Base-by-base conservation (phyloP, 2,888 invertebrate species). In the Nasonovia ribisnigri region DNA sequence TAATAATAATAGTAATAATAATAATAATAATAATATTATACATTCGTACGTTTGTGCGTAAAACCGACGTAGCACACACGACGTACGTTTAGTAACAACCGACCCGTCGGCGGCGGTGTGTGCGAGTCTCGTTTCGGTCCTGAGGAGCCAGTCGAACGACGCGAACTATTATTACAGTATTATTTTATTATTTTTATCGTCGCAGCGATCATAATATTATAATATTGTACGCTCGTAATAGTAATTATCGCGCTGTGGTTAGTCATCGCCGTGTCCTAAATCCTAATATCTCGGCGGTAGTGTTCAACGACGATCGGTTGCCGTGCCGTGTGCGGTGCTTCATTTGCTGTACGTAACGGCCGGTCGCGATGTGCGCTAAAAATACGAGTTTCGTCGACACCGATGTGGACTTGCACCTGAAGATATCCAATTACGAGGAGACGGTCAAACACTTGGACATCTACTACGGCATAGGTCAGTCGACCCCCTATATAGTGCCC, bases 371-470 rank as follows among this genome's bases (percentile, higher is more conserved):
- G 89, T 51, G 84, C 36, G 93, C 90, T 29, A 90, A 86, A 84
- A 90, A 90, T 29, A 42, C 84, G 36, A 95, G 95, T 92, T 95
- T 95, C 91, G 95, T 95, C 57, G 95, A 95, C 60, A 96, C 97
- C 95, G 98, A 98, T 95, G 95, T 95, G 90, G 98, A 98, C 95
- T 96, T 97, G 94, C 97, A 97, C 96, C 96, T 97, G 90, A 98
- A 98, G 96, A 97, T 97, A 92, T 97, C 97, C 24, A 98, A 98
- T 95, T 98, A 98, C 96, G 98, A 98, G 96, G 98, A 98, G 95
- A 98, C 98, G 13, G 98, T 99, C 0, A 97, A 97, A 95, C 98
- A 98, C 95, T 96, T 99, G 94, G 98, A 99, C 96, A 97, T 98
- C 95, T 99, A 98, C 96, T 99, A 99, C 97, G 98, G 98, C 95